phyloP scores from a whole-genome alignment of 1,140 invertebrate genomes.

The Mizuhopecten yessoensis region DNA sequence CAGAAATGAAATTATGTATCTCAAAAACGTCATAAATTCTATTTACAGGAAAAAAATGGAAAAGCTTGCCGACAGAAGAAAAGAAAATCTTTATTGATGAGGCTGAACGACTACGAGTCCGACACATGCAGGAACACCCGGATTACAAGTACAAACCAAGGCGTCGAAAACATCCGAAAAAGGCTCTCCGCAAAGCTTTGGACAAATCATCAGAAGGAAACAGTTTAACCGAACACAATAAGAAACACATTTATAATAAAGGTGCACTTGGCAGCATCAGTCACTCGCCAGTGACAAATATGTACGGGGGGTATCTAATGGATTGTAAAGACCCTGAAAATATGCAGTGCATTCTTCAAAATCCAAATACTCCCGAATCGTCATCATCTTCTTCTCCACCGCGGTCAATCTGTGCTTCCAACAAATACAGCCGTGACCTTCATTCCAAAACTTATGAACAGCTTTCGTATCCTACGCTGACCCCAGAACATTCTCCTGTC shows the following conservation, averaged over 20 bases:
- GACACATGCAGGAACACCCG: constrained; percentile 99
- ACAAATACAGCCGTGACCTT: not conserved
- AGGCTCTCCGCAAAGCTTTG: constrained; percentile 4
- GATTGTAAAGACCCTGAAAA: not conserved
- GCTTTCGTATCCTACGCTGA: not conserved
- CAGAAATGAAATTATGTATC: no score
- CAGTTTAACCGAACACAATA: not conserved
- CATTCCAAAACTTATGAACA: not conserved
- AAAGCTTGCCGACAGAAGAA: constrained; percentile 95
- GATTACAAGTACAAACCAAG: constrained; percentile 96
- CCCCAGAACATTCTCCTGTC: not conserved
- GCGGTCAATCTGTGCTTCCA: not conserved
- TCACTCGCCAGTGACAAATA: not conserved
- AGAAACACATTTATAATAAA: not conserved
- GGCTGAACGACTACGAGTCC: constrained; percentile 97
- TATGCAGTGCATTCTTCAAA: not conserved
- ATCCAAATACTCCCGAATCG: not conserved
- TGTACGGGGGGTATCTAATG: not conserved
- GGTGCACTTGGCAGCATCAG: not conserved
- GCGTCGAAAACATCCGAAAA: constrained; percentile 82
- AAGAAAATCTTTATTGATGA: constrained; percentile 99
- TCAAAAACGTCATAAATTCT: not conserved
- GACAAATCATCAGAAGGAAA: not conserved
- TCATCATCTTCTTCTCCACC: not conserved
- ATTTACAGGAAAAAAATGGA: constrained; percentile 95